These are phyloP conservation scores for Ostrea denselamellosa DNA, from an alignment of 1,140 invertebrate species.

Conservation along the genomic window DNA sequence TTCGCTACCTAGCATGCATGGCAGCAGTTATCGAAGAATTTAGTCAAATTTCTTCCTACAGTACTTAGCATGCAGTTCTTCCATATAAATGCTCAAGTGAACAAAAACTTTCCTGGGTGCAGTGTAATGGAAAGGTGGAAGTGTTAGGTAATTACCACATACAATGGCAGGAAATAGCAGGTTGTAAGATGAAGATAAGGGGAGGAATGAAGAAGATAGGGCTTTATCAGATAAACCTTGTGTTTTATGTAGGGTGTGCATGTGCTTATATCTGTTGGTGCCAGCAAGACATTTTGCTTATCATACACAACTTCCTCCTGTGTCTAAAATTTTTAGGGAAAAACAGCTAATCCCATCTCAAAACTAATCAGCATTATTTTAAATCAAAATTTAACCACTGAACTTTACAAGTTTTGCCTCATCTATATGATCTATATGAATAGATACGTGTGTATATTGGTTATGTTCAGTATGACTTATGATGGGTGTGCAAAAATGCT, in stretches of 20 bases:
- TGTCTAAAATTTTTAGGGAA: not conserved
- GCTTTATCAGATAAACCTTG: conserved; percentile 19
- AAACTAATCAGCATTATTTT: not conserved
- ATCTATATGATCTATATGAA: not conserved
- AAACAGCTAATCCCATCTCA: conserved; percentile 21
- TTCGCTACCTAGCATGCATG: not conserved
- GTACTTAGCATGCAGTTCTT: not conserved
- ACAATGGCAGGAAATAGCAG: conserved; percentile 32
- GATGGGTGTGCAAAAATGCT: not conserved
- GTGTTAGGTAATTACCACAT: conserved; percentile 20
- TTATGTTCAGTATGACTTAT: not conserved
- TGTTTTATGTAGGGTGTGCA: conserved; percentile 22
- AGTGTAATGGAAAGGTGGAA: not conserved
- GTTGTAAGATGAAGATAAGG: conserved; percentile 23
- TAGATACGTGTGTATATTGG: not conserved
- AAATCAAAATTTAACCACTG: not conserved
- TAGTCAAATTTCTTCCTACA: not conserved
- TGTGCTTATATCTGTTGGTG: conserved; percentile 10
- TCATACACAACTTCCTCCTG: not conserved
- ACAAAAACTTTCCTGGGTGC: not conserved
- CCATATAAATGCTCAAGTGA: not conserved
- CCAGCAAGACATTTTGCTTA: conserved; percentile 32
- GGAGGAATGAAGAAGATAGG: not conserved
- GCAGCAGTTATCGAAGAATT: not conserved
- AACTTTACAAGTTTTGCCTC: not conserved